phyloP scores from a whole-genome alignment of 2,113 vertebrate genomes.

The Chunga burmeisteri region DNA sequence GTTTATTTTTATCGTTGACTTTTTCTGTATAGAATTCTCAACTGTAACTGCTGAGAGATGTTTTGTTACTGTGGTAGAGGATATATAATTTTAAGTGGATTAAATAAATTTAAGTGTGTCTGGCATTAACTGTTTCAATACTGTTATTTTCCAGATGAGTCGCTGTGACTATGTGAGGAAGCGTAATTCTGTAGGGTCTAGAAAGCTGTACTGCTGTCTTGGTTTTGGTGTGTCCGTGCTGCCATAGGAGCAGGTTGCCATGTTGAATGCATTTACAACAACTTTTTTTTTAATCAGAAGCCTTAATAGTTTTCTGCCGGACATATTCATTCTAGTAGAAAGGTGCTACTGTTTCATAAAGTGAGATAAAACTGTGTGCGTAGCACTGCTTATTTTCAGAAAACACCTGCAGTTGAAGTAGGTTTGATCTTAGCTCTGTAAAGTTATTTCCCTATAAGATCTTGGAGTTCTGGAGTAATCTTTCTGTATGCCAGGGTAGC shows the following conservation, averaged over 20 bases:
- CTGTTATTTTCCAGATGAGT: background rate
- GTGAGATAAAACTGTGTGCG: background rate
- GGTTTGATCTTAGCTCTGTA: background rate
- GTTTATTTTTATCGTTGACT: conserved; percentile 9
- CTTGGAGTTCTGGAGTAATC: background rate
- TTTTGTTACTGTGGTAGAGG: background rate
- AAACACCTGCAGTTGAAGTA: background rate
- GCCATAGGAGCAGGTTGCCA: background rate
- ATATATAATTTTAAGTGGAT: background rate
- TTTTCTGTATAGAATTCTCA: background rate
- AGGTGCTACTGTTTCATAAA: background rate
- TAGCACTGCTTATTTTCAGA: background rate
- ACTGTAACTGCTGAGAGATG: background rate
- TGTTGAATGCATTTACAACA: background rate
- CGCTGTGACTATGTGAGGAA: background rate
- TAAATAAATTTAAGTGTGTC: background rate
- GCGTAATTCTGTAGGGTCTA: background rate
- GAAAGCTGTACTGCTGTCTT: background rate
- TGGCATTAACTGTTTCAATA: background rate
- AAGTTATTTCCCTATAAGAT: background rate
- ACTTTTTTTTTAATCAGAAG: background rate
- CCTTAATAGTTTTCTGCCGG: background rate
- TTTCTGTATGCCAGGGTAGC: background rate
- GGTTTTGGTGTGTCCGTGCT: background rate
- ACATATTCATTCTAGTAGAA: background rate